A percentile compares a stretch with the other conserved stretches of the same genome.
Conservation (phyloP, 1,140 invertebrate species). For the Macrobrachium rosenbergii region DNA sequence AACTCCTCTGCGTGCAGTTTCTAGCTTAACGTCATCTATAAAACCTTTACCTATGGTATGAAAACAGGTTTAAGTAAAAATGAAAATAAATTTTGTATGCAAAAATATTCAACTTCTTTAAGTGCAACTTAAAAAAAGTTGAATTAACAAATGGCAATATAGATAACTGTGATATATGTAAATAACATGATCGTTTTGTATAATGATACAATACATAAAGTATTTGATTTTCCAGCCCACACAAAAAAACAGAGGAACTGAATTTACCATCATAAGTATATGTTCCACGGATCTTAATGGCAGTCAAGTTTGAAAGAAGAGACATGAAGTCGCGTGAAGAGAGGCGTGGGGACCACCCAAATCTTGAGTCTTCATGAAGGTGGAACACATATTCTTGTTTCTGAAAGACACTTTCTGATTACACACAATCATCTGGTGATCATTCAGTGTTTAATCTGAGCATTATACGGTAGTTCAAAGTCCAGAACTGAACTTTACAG, state of each 20-base stretch:
- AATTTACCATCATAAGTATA: conserved; percentile 81
- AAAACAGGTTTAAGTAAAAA: background rate
- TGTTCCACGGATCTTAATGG: conserved; percentile 93
- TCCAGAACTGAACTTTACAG: no score
- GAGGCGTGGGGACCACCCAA: conserved; percentile 92
- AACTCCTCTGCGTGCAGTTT: conserved; percentile 85
- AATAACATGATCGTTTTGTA: no score
- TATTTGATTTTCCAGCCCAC: background rate
- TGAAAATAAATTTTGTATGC: background rate
- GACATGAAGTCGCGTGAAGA: conserved; percentile 90
- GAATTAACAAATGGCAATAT: no score
- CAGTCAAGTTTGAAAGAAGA: conserved; percentile 91
- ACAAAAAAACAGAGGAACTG: background rate
- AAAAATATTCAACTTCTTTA: no score
- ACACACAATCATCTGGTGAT: conserved; percentile 3
- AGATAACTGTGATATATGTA: no score
- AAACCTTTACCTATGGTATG: conserved; percentile 81
- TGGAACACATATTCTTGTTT: conserved; percentile 83
- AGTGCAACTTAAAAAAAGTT: background rate
- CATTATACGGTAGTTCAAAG: background rate
- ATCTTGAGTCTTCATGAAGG: conserved; percentile 90
- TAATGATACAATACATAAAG: no score
- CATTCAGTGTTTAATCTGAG: background rate
- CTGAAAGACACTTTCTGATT: conserved; percentile 70
- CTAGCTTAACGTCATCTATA: conserved; percentile 88